phyloP scores from a whole-genome alignment of 1,140 invertebrate genomes.

The Drosophila pseudoobscura region DNA sequence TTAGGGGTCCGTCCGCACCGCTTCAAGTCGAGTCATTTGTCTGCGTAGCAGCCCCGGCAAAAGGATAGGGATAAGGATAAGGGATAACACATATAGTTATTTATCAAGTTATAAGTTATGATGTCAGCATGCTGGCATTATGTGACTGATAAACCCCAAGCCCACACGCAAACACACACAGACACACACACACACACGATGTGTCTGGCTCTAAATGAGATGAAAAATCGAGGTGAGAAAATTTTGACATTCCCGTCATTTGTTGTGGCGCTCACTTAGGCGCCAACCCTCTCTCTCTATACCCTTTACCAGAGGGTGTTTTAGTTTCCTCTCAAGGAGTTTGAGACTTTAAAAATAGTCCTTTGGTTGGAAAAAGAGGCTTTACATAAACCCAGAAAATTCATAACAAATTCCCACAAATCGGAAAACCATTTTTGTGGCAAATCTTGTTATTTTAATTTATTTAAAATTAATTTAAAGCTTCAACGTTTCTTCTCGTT shows the following conservation, averaged over 20 bases:
- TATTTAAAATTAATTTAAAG: too few relatives aligned
- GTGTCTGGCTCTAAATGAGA: slow-evolving; percentile 59
- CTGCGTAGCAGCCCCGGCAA: slow-evolving; percentile 34
- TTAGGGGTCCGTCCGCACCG: slow-evolving; percentile 7
- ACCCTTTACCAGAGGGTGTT: too few relatives aligned
- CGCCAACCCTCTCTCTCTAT: neutral
- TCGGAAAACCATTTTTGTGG: too few relatives aligned
- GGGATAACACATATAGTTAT: slow-evolving; percentile 67
- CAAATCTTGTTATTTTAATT: too few relatives aligned
- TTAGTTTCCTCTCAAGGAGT: too few relatives aligned
- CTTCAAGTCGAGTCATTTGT: slow-evolving; percentile 75
- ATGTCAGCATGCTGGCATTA: slow-evolving; percentile 76
- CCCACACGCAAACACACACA: slow-evolving; percentile 34
- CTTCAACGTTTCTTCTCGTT: neutral
- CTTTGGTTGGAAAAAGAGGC: too few relatives aligned
- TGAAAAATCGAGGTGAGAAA: slow-evolving; percentile 80
- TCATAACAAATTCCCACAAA: too few relatives aligned
- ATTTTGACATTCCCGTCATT: slow-evolving; percentile 71
- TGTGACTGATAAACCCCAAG: slow-evolving; percentile 74
- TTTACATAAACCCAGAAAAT: too few relatives aligned
- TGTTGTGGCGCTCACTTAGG: slow-evolving; percentile 53
- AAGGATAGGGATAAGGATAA: slow-evolving; percentile 60
- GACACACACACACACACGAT: slow-evolving; percentile 7
- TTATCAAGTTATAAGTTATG: slow-evolving; percentile 82
- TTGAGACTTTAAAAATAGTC: too few relatives aligned